Evolutionary conservation across 2,797 vertebrate species (phyloP), one percentile per base, ranked within the genome.

Genomic region (Glyptemys insculpta): DNA sequence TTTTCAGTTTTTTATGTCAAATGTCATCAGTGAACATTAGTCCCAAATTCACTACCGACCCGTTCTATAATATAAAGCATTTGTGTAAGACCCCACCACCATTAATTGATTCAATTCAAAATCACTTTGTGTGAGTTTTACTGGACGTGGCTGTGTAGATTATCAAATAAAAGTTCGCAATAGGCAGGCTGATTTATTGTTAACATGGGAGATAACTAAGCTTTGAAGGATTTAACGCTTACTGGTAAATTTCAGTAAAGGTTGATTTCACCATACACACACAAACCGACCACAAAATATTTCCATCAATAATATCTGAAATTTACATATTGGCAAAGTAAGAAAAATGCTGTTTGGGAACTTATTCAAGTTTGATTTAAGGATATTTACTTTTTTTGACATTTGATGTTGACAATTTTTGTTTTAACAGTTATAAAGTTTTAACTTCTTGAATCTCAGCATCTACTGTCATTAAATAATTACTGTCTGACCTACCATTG

Each of bases 131-230:
- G 89, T 91, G 91, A 95, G 94, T 89, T 94, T 76, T 92, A 83
- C 85, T 83, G 84, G 91, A 91, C 92, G 88, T 94, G 79, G 83
- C 93, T 87, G 91, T 93, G 92, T 50, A 27, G 91, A 91, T 95
- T 95, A 95, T 94, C 68, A 81, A 93, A 95, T 90, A 88, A 91
- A 96, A 96, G 89, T 95, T 95, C 94, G 96, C 96, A 95, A 91
- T 94, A 79, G 93, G 82, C 89, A 79, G 86, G 90, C 59, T 90
- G 86, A 93, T 86, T 96, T 95, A 97, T 59, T 96, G 95, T 91
- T 97, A 95, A 93, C 25, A 10, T 68, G 83, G 88, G 95, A 88
- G 59, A 90, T 79, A 96, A 72, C 9, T 41, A 72, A 37, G 65
- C 5, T 41, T 72, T 41, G n/a, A 25, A 72, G 65, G 19, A 37